Conservation (phyloP, 1,140 invertebrate genomes). For the Homarus americanus region DNA sequence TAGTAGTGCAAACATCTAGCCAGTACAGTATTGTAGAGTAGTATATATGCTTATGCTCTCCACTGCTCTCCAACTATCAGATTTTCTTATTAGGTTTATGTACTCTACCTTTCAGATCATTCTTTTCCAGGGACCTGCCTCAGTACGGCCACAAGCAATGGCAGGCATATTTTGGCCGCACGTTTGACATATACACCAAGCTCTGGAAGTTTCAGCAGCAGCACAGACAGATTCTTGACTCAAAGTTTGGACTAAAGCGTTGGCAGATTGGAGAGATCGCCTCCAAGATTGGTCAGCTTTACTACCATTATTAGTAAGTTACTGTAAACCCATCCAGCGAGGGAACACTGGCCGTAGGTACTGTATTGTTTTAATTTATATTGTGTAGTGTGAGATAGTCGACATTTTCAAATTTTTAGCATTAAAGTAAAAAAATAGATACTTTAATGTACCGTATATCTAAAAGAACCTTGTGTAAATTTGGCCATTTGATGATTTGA, state of each 20-base stretch:
- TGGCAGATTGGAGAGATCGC: slow-evolving; percentile 99
- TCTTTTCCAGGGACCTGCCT: slow-evolving; percentile 88
- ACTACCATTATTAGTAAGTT: slow-evolving; percentile 98
- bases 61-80: neutral
- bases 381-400: too few relatives aligned
- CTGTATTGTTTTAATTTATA: too few relatives aligned
- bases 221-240: slow-evolving; percentile 93
- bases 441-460: too few relatives aligned
- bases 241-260: slow-evolving; percentile 95
- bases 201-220: slow-evolving; percentile 99
- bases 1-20: too few relatives aligned
- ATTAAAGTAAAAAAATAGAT: too few relatives aligned
- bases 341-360: too few relatives aligned
- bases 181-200: slow-evolving; percentile 99
- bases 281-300: slow-evolving; percentile 98
- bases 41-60: neutral
- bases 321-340: neutral
- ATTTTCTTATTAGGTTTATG: slow-evolving; percentile 17
- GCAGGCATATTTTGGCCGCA: slow-evolving; percentile 98
- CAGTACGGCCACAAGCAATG: slow-evolving; percentile 99
- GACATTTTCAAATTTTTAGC: too few relatives aligned
- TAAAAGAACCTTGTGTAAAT: too few relatives aligned
- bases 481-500: too few relatives aligned
- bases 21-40: neutral
- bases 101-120: neutral